Percentiles rank a stretch among this genome's conserved stretches.
Evolutionary conservation across 1,140 invertebrate genomes (phyloP).

Genomic region (Drosophila nigromelanica): DNA sequence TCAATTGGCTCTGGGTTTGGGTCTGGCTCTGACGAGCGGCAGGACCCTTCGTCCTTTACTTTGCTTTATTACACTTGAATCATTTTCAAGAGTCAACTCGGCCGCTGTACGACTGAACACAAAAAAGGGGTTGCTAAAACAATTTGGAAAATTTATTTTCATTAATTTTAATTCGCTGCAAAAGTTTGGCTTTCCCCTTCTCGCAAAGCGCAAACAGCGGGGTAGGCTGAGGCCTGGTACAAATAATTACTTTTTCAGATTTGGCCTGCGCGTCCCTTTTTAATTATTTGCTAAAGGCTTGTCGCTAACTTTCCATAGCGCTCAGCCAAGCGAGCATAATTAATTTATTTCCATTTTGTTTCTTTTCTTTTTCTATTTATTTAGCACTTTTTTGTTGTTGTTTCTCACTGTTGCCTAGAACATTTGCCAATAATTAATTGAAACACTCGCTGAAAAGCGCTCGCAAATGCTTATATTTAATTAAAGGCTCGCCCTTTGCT

Average conservation of each 20-base stretch:
- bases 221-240: constrained; percentile 20
- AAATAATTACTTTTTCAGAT: constrained; percentile 80
- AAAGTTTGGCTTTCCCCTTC: constrained; percentile 54
- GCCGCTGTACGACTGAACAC: neutral
- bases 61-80: constrained; percentile 77
- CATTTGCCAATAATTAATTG: constrained; percentile 70
- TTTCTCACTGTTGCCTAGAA: constrained; percentile 23
- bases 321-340: constrained; percentile 65
- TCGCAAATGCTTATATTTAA: constrained; percentile 38
- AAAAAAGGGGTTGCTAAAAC: constrained; percentile 69
- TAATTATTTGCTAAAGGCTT: constrained; percentile 72
- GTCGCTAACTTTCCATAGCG: constrained; percentile 51
- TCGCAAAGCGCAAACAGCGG: neutral
- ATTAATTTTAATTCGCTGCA: constrained; percentile 80
- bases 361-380: constrained; percentile 8
- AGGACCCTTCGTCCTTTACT: constrained; percentile 53
- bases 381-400: neutral
- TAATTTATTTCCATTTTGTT: constrained; percentile 73
- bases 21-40: constrained; percentile 13
- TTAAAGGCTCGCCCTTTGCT: constrained; percentile 27
- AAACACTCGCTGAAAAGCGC: constrained; percentile 34
- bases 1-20: constrained; percentile 16
- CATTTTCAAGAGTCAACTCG: constrained; percentile 73
- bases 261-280: constrained; percentile 68
- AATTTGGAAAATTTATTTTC: constrained; percentile 81